Conservation (phyloP, 2,797 vertebrate genomes). For the Lithobates sylvaticus region DNA sequence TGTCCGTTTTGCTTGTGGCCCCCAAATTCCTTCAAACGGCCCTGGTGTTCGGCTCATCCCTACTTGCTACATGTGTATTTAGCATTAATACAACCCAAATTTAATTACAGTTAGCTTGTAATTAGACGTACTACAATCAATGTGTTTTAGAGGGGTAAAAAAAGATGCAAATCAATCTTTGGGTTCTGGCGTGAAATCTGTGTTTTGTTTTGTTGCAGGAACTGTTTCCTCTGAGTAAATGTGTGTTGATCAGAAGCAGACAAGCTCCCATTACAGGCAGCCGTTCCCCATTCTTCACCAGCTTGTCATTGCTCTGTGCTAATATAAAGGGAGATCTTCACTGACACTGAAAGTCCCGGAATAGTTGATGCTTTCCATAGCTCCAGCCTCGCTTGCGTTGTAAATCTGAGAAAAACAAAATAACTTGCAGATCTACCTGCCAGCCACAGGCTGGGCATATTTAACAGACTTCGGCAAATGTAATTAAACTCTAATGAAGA, state of each 20-base stretch:
- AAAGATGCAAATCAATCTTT: not conserved
- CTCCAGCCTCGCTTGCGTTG: not conserved
- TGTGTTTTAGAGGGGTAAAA: not conserved
- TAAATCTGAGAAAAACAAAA: conserved; percentile 40
- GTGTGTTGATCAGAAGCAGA: conserved; percentile 17
- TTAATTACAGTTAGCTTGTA: not conserved
- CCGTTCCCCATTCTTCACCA: conserved; percentile 21
- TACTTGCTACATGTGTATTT: no score
- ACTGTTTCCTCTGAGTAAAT: not conserved
- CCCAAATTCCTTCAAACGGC: no score
- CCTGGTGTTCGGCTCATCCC: no score
- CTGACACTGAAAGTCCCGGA: conserved; percentile 24
- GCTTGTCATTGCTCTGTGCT: conserved; percentile 25
- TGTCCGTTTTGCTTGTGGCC: no score
- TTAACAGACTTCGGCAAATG: conserved; percentile 37
- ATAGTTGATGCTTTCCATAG: conserved; percentile 29
- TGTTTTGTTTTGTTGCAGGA: not conserved
- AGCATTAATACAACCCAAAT: not conserved
- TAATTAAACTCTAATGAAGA: conserved; percentile 40
- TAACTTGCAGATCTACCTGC: conserved; percentile 1
- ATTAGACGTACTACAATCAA: not conserved
- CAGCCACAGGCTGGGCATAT: conserved; percentile 15
- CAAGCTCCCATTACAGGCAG: conserved; percentile 19
- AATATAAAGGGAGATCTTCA: conserved; percentile 12
- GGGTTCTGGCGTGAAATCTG: not conserved